A percentile compares a stretch with the other conserved stretches of the same genome.
phyloP scores from a whole-genome alignment of 1,140 invertebrate species.

The Probaryconus sp. region DNA sequence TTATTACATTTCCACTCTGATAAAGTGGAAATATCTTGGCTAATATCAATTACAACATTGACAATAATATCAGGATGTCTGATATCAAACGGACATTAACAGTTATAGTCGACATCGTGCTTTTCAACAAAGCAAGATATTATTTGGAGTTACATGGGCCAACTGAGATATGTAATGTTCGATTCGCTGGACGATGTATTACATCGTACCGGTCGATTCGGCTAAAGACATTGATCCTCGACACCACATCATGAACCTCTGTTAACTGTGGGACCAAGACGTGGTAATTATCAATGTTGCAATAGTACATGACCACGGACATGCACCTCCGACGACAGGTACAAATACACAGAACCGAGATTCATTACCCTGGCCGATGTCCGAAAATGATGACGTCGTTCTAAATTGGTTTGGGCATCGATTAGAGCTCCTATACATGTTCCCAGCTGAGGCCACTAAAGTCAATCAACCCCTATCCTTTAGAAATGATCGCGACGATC shows the following conservation, averaged over 20 bases:
- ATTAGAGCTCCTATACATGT: slow-evolving; percentile 12
- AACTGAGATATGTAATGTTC: too few relatives aligned
- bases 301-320: neutral
- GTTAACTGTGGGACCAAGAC: neutral
- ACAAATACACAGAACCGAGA: neutral
- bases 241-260: slow-evolving; percentile 5
- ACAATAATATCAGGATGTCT: too few relatives aligned
- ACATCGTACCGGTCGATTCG: neutral
- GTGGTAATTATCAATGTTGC: slow-evolving; percentile 9
- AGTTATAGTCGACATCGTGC: too few relatives aligned
- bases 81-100: too few relatives aligned
- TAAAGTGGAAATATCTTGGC: too few relatives aligned
- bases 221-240: slow-evolving; percentile 7
- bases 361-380: slow-evolving; percentile 23
- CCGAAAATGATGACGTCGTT: slow-evolving; percentile 20
- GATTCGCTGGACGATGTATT: neutral
- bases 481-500: slow-evolving; percentile 16
- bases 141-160: too few relatives aligned
- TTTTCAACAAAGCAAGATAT: too few relatives aligned
- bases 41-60: too few relatives aligned
- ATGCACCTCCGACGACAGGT: neutral
- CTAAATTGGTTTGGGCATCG: slow-evolving; percentile 9
- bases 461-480: slow-evolving; percentile 34
- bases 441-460: neutral
- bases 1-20: too few relatives aligned